A percentile compares a stretch with the other conserved stretches of the same genome.
Conservation (phyloP, 2,113 vertebrate species). For the Acrocephalus arundinaceus region DNA sequence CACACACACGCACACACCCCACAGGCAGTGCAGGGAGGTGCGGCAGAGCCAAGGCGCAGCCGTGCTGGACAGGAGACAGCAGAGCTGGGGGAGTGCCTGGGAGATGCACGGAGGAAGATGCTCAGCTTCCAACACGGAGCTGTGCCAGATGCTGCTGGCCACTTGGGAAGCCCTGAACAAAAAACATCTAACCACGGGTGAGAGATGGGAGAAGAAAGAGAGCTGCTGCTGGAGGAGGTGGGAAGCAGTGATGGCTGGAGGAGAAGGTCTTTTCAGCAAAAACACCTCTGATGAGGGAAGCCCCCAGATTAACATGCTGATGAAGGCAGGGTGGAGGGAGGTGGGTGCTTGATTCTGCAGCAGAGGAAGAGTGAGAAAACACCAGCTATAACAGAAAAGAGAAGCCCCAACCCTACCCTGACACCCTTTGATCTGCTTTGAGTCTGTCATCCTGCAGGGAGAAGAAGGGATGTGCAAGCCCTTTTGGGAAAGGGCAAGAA, state of each 20-base stretch:
- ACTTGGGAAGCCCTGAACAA: not conserved
- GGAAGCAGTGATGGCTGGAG: not conserved
- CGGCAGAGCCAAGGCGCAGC: not conserved
- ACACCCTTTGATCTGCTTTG: not conserved
- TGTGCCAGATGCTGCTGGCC: not conserved
- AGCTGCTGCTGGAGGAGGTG: not conserved
- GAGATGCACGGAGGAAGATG: not conserved
- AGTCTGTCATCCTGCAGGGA: not conserved
- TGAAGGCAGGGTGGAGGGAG: not conserved
- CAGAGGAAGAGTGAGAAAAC: slow-evolving; percentile 2
- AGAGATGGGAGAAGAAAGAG: not conserved
- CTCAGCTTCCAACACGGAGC: not conserved
- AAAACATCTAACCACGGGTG: not conserved
- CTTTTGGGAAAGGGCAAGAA: not conserved
- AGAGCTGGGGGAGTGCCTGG: not conserved
- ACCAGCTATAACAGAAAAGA: slow-evolving; percentile 6
- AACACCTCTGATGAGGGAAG: not conserved
- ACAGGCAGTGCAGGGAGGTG: not conserved
- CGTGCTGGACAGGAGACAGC: not conserved
- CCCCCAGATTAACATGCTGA: not conserved
- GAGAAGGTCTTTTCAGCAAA: not conserved
- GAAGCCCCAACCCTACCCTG: not conserved
- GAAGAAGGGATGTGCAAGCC: not conserved
- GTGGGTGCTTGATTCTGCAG: not conserved
- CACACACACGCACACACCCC: not conserved